These are phyloP conservation scores for Fistularia commersonii DNA, from an alignment of 2,797 vertebrate genomes.

Conservation along the genomic window DNA sequence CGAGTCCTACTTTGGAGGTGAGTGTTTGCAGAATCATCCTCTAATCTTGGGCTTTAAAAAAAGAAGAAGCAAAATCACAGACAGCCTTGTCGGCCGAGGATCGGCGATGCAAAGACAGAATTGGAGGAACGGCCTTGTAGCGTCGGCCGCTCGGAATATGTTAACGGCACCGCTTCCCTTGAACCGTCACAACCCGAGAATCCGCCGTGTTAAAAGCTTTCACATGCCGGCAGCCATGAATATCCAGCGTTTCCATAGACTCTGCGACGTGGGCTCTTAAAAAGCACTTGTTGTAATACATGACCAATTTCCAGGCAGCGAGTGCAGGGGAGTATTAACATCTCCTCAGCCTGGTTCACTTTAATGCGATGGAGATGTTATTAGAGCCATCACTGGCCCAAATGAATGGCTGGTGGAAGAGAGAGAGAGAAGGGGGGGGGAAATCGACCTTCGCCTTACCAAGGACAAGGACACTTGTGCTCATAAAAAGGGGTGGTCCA, in stretches of 20 bases:
- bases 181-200: conserved; percentile 74
- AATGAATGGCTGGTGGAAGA: conserved; percentile 65
- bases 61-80: conserved; percentile 27
- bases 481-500: conserved; percentile 65
- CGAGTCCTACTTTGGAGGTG: conserved; percentile 31
- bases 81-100: conserved; percentile 65
- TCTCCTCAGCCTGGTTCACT: conserved; percentile 59
- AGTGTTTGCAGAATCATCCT: conserved; percentile 49
- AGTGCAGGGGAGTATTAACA: conserved; percentile 62
- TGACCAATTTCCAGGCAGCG: conserved; percentile 57
- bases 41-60: conserved; percentile 51
- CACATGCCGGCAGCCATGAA: conserved; percentile 54
- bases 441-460: conserved; percentile 63
- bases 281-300: conserved; percentile 73
- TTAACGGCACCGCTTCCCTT: conserved; percentile 71
- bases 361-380: conserved; percentile 73
- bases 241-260: conserved; percentile 54
- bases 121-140: conserved; percentile 69
- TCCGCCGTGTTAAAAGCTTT: conserved; percentile 60
- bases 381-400: conserved; percentile 62
- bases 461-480: conserved; percentile 74
- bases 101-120: conserved; percentile 62
- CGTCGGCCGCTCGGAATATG: conserved; percentile 67
- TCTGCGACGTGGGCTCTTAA: conserved; percentile 53
- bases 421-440: conserved; percentile 29